Percentiles rank a stretch among this genome's conserved stretches.
Conservation (phyloP, 2,888 invertebrate genomes). For the Schizotus pectinicornis region DNA sequence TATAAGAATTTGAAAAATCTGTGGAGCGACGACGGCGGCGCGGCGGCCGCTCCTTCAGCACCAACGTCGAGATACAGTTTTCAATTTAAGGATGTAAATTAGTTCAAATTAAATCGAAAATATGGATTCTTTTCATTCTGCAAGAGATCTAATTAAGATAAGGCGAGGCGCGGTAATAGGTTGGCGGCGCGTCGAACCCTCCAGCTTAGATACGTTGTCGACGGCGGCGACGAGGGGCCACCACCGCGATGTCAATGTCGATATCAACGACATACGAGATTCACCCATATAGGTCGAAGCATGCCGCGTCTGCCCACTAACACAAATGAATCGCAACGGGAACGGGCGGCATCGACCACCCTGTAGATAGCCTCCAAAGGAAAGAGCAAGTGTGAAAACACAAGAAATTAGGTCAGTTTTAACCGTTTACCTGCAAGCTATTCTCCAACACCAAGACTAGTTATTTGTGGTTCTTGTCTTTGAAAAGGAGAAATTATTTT, state of each 20-base stretch:
- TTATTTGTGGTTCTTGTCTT: no score
- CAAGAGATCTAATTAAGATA: conserved; percentile 58
- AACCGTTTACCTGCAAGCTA: no score
- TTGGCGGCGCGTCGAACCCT: conserved; percentile 36
- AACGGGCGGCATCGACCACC: no score
- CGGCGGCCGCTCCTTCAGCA: conserved; percentile 32
- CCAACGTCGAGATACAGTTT: conserved; percentile 46
- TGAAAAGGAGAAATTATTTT: no score
- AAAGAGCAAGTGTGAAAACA: no score
- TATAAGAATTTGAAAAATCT: conserved; percentile 35
- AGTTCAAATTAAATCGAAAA: conserved; percentile 59
- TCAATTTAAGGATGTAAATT: conserved; percentile 59
- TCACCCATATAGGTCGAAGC: no score
- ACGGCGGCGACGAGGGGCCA: neutral
- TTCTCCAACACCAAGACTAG: no score
- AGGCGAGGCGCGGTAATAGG: conserved; percentile 51
- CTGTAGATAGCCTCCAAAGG: no score
- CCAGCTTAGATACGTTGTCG: conserved; percentile 14
- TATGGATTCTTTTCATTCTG: conserved; percentile 58
- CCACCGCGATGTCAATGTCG: conserved; percentile 28
- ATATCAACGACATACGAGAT: conserved; percentile 11
- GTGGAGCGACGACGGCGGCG: conserved; percentile 13
- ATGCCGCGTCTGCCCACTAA: no score
- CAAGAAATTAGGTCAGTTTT: no score
- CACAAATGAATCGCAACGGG: no score